phyloP scores from a whole-genome alignment of 2,888 invertebrate genomes.

The Troglohyphantes excavatus region DNA sequence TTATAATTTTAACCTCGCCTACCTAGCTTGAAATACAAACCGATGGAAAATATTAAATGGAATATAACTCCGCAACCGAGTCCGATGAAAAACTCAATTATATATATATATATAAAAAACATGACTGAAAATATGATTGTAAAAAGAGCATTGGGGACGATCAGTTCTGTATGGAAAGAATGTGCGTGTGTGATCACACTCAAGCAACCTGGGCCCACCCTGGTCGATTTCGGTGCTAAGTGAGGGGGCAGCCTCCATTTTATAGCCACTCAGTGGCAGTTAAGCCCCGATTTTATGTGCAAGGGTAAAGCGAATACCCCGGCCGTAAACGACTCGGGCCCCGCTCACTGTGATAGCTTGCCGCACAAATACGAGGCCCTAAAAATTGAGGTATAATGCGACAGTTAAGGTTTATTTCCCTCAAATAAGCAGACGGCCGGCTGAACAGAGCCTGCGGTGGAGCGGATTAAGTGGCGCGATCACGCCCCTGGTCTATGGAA shows the following conservation, averaged over 20 bases:
- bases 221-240: slow-evolving; percentile 71
- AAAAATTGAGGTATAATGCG: slow-evolving; percentile 77
- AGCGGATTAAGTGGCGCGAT: slow-evolving; percentile 66
- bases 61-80: too few species aligned
- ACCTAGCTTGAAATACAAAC: too few species aligned
- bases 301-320: slow-evolving; percentile 68
- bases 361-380: slow-evolving; percentile 76
- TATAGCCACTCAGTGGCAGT: slow-evolving; percentile 78
- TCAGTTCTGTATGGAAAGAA: too few species aligned
- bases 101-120: too few species aligned
- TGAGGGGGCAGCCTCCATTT: slow-evolving; percentile 62
- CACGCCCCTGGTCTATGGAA: slow-evolving; percentile 38
- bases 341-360: slow-evolving; percentile 50
- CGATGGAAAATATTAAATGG: too few species aligned
- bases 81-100: too few species aligned
- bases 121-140: too few species aligned
- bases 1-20: too few species aligned
- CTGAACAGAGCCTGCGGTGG: slow-evolving; percentile 66
- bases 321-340: slow-evolving; percentile 69
- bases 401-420: slow-evolving; percentile 78
- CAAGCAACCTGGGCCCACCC: slow-evolving; percentile 42
- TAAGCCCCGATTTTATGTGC: slow-evolving; percentile 76
- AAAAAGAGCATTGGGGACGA: too few species aligned
- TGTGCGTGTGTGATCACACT: not conserved
- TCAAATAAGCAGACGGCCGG: slow-evolving; percentile 69